Conservation (phyloP, 2,113 vertebrate species). For the Scomber japonicus region DNA sequence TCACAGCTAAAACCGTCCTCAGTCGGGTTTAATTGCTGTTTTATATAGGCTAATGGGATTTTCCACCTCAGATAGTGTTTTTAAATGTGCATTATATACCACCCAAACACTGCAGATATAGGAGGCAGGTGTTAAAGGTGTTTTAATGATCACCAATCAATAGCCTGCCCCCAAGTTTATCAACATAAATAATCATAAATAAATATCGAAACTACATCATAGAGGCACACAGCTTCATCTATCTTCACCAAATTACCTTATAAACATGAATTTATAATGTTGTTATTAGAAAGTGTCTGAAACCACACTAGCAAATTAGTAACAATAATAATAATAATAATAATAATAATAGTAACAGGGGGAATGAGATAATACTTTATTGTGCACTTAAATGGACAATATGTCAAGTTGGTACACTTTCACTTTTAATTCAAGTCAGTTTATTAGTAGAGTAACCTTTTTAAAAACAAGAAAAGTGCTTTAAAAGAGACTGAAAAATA, state of each 20-base stretch:
- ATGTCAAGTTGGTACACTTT: too few relatives aligned
- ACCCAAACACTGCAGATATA: neutral
- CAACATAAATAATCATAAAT: neutral
- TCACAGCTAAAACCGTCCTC: slow-evolving; percentile 16
- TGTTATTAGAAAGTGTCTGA: too few relatives aligned
- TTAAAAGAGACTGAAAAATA: too few relatives aligned
- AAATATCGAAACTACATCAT: neutral
- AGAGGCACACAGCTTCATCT: neutral
- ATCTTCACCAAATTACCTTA: neutral
- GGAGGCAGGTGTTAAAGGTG: too few relatives aligned
- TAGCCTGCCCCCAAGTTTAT: neutral
- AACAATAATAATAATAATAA: too few relatives aligned
- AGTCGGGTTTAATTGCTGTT: slow-evolving; percentile 51
- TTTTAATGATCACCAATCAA: neutral
- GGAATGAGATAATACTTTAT: neutral
- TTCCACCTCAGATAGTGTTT: neutral
- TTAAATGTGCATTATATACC: neutral
- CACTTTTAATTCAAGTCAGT: too few relatives aligned
- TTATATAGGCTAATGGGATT: slow-evolving; percentile 8
- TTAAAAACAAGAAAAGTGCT: too few relatives aligned
- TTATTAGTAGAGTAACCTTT: too few relatives aligned
- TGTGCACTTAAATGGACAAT: too few relatives aligned
- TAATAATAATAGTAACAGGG: too few relatives aligned
- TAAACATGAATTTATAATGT: too few relatives aligned
- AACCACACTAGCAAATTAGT: neutral